phyloP scores from a whole-genome alignment of 2,797 vertebrate species.

The Todus mexicanus region DNA sequence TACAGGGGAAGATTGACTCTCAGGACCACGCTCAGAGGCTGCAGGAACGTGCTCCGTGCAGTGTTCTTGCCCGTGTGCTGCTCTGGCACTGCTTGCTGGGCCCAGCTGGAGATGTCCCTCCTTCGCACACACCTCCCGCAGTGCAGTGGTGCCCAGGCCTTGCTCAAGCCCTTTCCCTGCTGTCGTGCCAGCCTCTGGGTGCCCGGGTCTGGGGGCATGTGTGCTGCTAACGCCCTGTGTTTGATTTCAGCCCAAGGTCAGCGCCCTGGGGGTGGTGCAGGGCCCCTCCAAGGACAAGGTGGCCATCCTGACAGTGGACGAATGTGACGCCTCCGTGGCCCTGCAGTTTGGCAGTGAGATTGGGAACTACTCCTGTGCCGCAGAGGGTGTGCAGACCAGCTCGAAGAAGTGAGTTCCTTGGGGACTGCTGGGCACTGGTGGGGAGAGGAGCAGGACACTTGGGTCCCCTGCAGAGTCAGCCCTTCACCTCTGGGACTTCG shows the following conservation, averaged over 20 bases:
- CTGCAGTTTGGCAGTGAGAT: conserved; percentile 90
- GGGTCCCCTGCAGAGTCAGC: background rate
- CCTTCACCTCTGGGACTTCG: background rate
- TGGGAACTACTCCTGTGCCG: conserved; percentile 95
- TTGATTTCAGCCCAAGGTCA: conserved; percentile 86
- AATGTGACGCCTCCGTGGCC: conserved; percentile 90
- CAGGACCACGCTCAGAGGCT: background rate
- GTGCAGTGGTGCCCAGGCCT: rapidly evolving
- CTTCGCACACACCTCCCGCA: background rate
- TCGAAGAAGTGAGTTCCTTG: conserved; percentile 90
- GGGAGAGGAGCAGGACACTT: background rate
- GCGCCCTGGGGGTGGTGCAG: conserved; percentile 85
- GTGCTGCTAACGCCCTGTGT: background rate
- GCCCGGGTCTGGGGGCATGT: background rate
- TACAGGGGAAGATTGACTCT: background rate
- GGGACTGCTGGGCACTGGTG: background rate
- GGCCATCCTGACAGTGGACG: conserved; percentile 90
- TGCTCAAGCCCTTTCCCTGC: background rate
- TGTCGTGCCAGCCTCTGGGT: background rate
- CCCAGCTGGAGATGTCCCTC: rapidly evolving
- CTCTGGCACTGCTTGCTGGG: background rate
- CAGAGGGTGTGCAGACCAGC: conserved; percentile 94
- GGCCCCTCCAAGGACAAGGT: conserved; percentile 98
- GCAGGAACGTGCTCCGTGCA: rapidly evolving
- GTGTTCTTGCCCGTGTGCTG: background rate